Evolutionary conservation across 2,888 invertebrate genomes (phyloP), one percentile per base, ranked within the genome.

Genomic region (Pharmacophagus antenor): DNA sequence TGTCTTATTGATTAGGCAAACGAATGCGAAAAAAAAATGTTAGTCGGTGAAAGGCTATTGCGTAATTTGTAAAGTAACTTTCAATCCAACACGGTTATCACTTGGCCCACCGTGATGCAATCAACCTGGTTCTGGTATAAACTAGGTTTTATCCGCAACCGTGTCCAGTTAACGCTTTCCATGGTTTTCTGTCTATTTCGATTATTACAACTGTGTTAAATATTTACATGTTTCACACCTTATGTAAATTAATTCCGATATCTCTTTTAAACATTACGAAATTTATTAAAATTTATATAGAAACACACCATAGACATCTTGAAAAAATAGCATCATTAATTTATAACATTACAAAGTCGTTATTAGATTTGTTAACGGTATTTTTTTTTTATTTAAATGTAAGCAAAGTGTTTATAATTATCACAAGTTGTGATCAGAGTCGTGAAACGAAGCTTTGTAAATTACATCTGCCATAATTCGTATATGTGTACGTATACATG

Each of bases 41-140:
- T 6, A n/a, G 8, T 1, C 4, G 47, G 56, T 56, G 48, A 56
- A 56, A 56, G 56, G 47, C 22, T 22, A 21, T 47, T 57, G 44
- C 41, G 20, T 57, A 50, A 57, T 50, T 57, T 27, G 41, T 37
- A 22, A 37, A 25, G 47, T 47, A 55, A 41, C 56, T 23, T 48
- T 42, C 37, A 48, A 23, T 37, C 23, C 8, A 7, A 41, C 10
- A 37, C 41, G 4, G 56, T 49, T 48, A 37, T 56, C 49, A 37
- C 22, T 23, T 18, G 31, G 41, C 22, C 17, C 17, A 48, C 23
- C 20, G 27, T 55, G 21, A 37, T 21, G 48, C 18, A 48, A 46
- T 17, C 20, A 21, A 37, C 15, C 17, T 21, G 22, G 31, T 48
- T 48, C 31, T 27, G 21, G 27, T 55, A 18, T 55, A n/a, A 46